phyloP scores from a whole-genome alignment of 2,113 vertebrate genomes.

The Halichoeres trimaculatus region DNA sequence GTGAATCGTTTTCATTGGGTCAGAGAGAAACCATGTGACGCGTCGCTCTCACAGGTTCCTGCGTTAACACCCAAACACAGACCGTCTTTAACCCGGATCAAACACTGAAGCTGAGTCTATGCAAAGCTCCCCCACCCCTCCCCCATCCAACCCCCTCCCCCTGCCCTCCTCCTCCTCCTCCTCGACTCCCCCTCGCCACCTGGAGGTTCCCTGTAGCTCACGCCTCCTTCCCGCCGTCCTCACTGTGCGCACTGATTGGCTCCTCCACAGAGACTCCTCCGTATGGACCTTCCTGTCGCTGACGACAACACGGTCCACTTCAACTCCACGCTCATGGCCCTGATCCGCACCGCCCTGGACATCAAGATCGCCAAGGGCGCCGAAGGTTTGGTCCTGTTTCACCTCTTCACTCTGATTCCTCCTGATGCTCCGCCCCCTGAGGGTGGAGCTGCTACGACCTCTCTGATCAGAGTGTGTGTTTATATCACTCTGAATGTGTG shows the following conservation, averaged over 20 bases:
- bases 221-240: conserved; percentile 15
- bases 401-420: conserved; percentile 34
- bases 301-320: conserved; percentile 96
- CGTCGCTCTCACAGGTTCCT: too few species aligned
- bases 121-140: conserved; percentile 65
- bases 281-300: conserved; percentile 94
- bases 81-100: not conserved
- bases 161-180: not conserved
- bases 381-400: conserved; percentile 75
- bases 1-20: too few species aligned
- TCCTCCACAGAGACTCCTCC: conserved; percentile 88
- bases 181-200: conserved; percentile 49
- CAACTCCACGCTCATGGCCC: conserved; percentile 95
- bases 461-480: conserved; percentile 7
- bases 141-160: conserved; percentile 17
- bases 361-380: conserved; percentile 96
- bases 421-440: conserved; percentile 36
- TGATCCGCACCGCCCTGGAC: conserved; percentile 94
- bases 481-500: conserved; percentile 5
- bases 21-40: too few species aligned
- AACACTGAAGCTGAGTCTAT: conserved; percentile 29
- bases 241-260: conserved; percentile 68
- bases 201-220: conserved; percentile 76
- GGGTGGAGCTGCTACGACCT: not conserved
- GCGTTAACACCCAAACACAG: not conserved